Percentiles rank a stretch among this genome's conserved stretches.
phyloP scores from a whole-genome alignment of 2,888 invertebrate genomes.

The Drosophila emarginata region DNA sequence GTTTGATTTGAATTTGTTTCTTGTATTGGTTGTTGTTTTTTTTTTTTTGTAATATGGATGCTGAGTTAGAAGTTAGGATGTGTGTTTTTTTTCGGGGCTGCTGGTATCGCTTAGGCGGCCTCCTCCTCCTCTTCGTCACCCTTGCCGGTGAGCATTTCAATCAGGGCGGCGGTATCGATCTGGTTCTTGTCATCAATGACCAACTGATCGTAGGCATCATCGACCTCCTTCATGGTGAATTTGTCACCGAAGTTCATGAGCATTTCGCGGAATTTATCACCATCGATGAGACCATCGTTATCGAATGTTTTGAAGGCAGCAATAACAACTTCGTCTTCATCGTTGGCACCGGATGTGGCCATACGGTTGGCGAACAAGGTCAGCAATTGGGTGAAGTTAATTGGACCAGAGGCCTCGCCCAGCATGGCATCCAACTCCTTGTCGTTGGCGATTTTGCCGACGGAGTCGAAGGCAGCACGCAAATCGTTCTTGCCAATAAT shows the following conservation, averaged over 20 bases:
- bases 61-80: conserved; percentile 73
- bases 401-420: conserved; percentile 93
- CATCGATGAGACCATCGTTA: conserved; percentile 93
- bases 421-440: conserved; percentile 96
- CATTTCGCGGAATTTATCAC: conserved; percentile 94
- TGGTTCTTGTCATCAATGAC: conserved; percentile 94
- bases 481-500: conserved; percentile 95
- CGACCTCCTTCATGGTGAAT: conserved; percentile 93
- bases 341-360: conserved; percentile 93
- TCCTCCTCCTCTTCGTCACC: conserved; percentile 91
- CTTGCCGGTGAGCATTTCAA: conserved; percentile 93
- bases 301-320: conserved; percentile 97
- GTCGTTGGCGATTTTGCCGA: conserved; percentile 94
- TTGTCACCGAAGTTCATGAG: conserved; percentile 97
- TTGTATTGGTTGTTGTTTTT: conserved; percentile 30
- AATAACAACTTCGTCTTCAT: conserved; percentile 95
- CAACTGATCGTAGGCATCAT: conserved; percentile 96
- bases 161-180: conserved; percentile 94
- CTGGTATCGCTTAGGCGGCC: conserved; percentile 73
- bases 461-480: conserved; percentile 94
- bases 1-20: conserved; percentile 30
- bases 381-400: conserved; percentile 97
- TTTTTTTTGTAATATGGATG: conserved; percentile 61
- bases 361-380: conserved; percentile 95
- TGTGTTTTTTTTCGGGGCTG: conserved; percentile 59